Percentiles rank a stretch among this genome's conserved stretches.
Evolutionary conservation across 2,113 vertebrate species (phyloP).

Genomic region (Onychostruthus taczanowskii): DNA sequence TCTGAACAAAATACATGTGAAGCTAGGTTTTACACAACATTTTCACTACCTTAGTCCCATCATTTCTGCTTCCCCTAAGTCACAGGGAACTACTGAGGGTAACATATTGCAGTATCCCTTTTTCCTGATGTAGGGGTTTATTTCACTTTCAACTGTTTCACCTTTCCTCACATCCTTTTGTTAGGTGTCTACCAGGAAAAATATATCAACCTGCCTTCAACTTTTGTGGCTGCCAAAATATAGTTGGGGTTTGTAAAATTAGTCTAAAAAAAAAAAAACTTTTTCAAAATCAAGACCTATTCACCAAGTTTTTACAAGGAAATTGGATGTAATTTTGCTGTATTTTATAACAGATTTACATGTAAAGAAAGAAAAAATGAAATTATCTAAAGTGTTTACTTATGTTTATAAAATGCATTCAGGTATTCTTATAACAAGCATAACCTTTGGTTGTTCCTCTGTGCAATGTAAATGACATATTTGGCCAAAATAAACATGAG

Average conservation of each 20-base stretch:
- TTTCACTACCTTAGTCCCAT: not conserved
- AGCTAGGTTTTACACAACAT: not conserved
- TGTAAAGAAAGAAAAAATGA: not conserved
- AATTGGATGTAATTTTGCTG: not conserved
- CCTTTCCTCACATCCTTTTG: not conserved
- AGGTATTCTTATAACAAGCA: not conserved
- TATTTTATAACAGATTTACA: not conserved
- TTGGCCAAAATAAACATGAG: fast-evolving
- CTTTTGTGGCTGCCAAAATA: not conserved
- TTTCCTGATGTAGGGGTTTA: not conserved
- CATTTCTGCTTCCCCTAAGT: not conserved
- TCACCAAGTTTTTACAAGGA: not conserved
- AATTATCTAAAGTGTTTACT: not conserved
- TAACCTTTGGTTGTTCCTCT: not conserved
- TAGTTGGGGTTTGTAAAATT: not conserved
- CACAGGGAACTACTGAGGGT: not conserved
- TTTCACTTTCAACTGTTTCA: not conserved
- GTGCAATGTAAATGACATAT: not conserved
- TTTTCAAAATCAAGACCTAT: not conserved
- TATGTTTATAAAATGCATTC: not conserved
- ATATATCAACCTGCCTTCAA: not conserved
- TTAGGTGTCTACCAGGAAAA: not conserved
- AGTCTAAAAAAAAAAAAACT: not conserved
- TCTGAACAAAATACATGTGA: not conserved
- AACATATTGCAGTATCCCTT: not conserved